Conservation (phyloP, 2,888 invertebrate species). For the Hartigia nigra region DNA sequence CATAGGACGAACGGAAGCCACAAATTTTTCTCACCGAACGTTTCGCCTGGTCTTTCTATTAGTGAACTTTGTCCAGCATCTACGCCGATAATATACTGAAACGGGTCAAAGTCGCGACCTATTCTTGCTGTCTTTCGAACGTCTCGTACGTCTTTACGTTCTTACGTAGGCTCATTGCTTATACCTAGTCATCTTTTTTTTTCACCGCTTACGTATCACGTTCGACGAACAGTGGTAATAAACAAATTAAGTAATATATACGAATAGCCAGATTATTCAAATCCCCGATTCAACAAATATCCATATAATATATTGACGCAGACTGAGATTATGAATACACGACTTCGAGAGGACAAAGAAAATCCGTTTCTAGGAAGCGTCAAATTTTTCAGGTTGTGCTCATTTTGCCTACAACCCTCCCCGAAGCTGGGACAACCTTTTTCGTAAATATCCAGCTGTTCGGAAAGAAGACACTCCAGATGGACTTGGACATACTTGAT, state of each 20-base stretch:
- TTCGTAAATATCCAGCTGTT: neutral
- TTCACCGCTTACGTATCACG: neutral
- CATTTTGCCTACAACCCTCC: neutral
- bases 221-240: neutral
- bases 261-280: neutral
- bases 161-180: conserved; percentile 5
- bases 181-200: conserved; percentile 5
- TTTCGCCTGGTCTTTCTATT: conserved; percentile 20
- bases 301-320: neutral
- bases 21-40: conserved; percentile 20
- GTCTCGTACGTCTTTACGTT: neutral
- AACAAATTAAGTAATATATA: neutral
- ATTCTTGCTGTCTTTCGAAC: neutral
- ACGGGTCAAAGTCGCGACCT: conserved; percentile 62
- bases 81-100: conserved; percentile 56
- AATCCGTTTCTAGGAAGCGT: neutral
- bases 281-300: neutral
- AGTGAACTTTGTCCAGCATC: conserved; percentile 53
- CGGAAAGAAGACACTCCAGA: neutral
- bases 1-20: conserved; percentile 17
- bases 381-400: neutral
- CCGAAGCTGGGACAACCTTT: neutral
- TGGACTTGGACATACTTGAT: neutral
- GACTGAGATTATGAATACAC: neutral
- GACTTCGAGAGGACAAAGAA: neutral